Conservation (phyloP, 2,797 vertebrate genomes). For the Vultur gryphus region DNA sequence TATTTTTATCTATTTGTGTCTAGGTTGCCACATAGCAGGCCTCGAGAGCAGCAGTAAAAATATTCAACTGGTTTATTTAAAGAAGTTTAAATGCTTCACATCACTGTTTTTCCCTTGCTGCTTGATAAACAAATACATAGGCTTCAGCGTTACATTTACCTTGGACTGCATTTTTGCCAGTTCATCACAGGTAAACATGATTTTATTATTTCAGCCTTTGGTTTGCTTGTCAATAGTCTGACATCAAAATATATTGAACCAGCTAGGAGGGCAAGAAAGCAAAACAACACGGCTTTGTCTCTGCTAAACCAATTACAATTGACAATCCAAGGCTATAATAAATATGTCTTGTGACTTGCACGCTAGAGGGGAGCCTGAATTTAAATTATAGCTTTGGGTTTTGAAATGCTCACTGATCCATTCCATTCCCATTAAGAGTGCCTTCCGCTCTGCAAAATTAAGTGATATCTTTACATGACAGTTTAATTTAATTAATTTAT, state of each 20-base stretch:
- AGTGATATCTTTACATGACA: slow-evolving; percentile 62
- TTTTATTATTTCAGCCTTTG: slow-evolving; percentile 29
- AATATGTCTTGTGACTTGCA: slow-evolving; percentile 60
- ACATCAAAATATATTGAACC: slow-evolving; percentile 37
- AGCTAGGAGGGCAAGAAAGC: slow-evolving; percentile 34
- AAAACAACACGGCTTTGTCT: slow-evolving; percentile 41
- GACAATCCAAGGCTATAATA: slow-evolving; percentile 59
- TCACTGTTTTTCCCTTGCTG: background rate
- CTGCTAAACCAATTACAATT: slow-evolving; percentile 60
- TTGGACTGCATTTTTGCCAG: slow-evolving; percentile 14
- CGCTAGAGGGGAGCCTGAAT: slow-evolving; percentile 43
- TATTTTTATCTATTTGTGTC: background rate
- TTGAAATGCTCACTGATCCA: slow-evolving; percentile 64
- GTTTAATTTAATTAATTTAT: slow-evolving; percentile 60
- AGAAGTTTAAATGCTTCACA: background rate
- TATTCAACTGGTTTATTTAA: background rate
- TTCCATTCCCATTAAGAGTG: slow-evolving; percentile 59
- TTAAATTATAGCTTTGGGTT: slow-evolving; percentile 65
- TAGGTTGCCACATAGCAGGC: background rate
- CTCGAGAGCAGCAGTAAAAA: background rate
- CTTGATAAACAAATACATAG: background rate
- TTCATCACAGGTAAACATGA: slow-evolving; percentile 15
- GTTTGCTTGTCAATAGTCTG: slow-evolving; percentile 46
- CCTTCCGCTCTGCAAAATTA: slow-evolving; percentile 56
- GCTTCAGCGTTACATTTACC: background rate